These are phyloP conservation scores for Erynnis tages DNA, from an alignment of 2,888 invertebrate genomes.

Conservation along the genomic window DNA sequence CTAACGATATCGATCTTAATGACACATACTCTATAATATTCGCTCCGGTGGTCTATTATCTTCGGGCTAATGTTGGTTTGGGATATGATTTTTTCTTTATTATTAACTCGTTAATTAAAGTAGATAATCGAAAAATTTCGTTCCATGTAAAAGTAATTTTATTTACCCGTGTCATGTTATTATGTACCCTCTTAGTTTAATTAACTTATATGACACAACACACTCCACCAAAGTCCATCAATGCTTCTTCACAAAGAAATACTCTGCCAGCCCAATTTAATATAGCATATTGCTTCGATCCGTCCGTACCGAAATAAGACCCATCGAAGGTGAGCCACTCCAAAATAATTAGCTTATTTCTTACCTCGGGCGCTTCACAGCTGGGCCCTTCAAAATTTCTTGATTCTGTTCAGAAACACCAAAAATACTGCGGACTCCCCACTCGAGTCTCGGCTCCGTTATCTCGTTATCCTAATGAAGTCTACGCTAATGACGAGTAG, in stretches of 20 bases:
- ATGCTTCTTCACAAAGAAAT: too few relatives aligned
- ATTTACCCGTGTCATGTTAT: too few relatives aligned
- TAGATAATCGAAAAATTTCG: background rate
- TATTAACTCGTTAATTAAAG: constrained; percentile 11
- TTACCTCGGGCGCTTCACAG: constrained; percentile 42
- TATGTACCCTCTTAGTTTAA: too few relatives aligned
- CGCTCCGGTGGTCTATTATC: constrained; percentile 48
- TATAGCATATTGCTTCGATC: constrained; percentile 30
- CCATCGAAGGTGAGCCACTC: constrained; percentile 41
- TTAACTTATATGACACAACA: too few relatives aligned
- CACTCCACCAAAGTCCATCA: too few relatives aligned
- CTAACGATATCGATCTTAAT: constrained; percentile 73
- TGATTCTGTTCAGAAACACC: constrained; percentile 67
- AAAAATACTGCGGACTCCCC: constrained; percentile 60
- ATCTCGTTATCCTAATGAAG: constrained; percentile 82
- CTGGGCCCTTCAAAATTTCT: constrained; percentile 47
- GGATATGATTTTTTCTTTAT: constrained; percentile 23
- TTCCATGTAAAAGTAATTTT: too few relatives aligned
- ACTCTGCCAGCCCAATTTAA: constrained; percentile 18
- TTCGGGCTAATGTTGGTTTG: constrained; percentile 9
- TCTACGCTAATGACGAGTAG: constrained; percentile 82
- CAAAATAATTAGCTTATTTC: constrained; percentile 63
- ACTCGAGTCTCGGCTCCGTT: constrained; percentile 71
- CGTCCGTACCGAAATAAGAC: constrained; percentile 26
- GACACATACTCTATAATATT: constrained; percentile 45